Percentiles rank a stretch among this genome's conserved stretches.
Conservation (phyloP, 2,113 vertebrate genomes). For the Macroglossus sobrinus region DNA sequence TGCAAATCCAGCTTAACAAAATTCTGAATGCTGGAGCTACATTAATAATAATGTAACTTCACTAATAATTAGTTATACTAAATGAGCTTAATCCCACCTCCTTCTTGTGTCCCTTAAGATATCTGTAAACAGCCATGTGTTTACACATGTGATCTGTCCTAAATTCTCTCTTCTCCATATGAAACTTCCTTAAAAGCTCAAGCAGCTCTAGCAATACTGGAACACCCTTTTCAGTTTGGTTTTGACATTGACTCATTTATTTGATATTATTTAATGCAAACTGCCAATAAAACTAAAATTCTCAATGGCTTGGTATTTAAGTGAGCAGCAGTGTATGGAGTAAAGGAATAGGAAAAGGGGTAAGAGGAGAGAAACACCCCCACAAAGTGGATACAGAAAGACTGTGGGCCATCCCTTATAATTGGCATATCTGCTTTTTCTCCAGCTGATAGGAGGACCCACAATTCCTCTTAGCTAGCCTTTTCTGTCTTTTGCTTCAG, state of each 20-base stretch:
- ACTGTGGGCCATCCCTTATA: rapidly evolving
- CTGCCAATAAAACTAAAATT: background rate
- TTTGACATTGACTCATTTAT: background rate
- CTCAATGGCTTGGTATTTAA: background rate
- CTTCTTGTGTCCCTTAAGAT: background rate
- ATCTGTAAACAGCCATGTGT: background rate
- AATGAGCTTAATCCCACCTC: background rate
- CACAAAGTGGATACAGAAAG: background rate
- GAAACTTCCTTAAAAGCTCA: background rate
- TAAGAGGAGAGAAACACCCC: background rate
- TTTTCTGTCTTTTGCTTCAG: background rate
- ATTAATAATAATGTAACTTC: background rate
- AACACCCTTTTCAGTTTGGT: background rate
- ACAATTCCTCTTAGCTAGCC: background rate
- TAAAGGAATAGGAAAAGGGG: background rate
- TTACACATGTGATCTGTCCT: background rate
- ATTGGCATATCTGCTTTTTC: background rate
- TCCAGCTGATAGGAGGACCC: background rate
- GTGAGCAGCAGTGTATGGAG: background rate
- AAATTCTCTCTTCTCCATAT: background rate
- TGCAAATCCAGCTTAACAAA: background rate
- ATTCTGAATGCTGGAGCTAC: background rate
- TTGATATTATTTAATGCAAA: background rate
- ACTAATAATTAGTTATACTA: background rate
- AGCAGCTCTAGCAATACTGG: background rate